Percentiles rank a stretch among this genome's conserved stretches.
phyloP scores from a whole-genome alignment of 2,888 invertebrate genomes.

The Crioceris asparagi region DNA sequence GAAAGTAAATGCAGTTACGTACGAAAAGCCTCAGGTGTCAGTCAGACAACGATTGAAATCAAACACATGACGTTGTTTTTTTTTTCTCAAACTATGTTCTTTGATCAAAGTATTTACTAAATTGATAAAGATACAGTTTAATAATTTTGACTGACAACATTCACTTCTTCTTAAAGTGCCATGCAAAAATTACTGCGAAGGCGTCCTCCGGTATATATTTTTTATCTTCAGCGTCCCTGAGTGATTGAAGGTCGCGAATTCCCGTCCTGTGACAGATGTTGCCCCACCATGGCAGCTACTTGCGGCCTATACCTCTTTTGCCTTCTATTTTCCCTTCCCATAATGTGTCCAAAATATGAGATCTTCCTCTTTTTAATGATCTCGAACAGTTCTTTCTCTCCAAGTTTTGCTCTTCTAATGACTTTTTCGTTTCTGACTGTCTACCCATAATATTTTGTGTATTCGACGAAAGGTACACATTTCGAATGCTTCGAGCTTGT shows the following conservation, averaged over 20 bases:
- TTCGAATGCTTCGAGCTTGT: slow-evolving; percentile 4
- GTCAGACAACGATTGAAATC: no score
- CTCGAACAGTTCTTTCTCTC: slow-evolving; percentile 1
- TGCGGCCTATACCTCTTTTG: background rate
- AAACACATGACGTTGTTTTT: no score
- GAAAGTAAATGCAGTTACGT: no score
- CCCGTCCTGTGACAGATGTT: background rate
- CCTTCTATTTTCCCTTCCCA: background rate
- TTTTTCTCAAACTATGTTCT: no score
- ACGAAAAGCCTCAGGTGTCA: no score
- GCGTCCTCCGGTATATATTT: no score
- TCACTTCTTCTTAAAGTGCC: background rate
- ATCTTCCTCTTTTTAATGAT: slow-evolving; percentile 1
- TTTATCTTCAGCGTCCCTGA: no score
- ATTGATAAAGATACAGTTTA: no score
- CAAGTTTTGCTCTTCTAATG: slow-evolving; percentile 3
- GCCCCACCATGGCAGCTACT: background rate
- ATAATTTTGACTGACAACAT: no score
- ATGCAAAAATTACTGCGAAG: background rate
- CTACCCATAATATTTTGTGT: background rate
- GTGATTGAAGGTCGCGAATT: background rate
- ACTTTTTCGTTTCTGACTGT: slow-evolving; percentile 1
- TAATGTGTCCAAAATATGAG: slow-evolving; percentile 1
- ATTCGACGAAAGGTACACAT: background rate
- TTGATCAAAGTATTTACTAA: no score